Evolutionary conservation across 2,113 vertebrate genomes (phyloP).

Genomic region (Urocynchramus pylzowi): DNA sequence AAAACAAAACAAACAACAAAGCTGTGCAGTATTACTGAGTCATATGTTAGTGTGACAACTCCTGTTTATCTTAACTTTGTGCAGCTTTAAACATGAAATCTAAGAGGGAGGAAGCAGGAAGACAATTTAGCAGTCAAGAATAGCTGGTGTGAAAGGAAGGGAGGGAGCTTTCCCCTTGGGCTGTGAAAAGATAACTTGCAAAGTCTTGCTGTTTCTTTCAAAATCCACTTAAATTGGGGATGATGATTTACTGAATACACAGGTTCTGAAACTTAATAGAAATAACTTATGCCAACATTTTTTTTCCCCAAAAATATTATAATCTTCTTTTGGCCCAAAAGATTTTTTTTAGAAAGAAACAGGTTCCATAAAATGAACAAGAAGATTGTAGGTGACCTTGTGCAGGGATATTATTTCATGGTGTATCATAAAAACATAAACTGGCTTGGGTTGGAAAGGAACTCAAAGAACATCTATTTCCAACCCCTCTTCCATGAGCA

Average conservation of each 20-base stretch:
- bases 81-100: slow-evolving; percentile 40
- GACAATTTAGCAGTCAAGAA: slow-evolving; percentile 47
- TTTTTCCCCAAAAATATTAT: not conserved
- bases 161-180: slow-evolving; percentile 43
- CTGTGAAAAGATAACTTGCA: slow-evolving; percentile 24
- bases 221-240: not conserved
- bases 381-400: not conserved
- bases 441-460: not conserved
- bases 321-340: not conserved
- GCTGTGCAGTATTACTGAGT: not conserved
- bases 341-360: not conserved
- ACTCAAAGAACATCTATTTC: not conserved
- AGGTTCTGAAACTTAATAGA: not conserved
- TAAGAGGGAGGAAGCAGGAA: slow-evolving; percentile 58
- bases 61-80: slow-evolving; percentile 53
- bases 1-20: not conserved
- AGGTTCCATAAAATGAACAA: not conserved
- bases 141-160: slow-evolving; percentile 60
- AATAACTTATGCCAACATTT: not conserved
- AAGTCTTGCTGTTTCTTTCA: slow-evolving; percentile 5
- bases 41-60: slow-evolving; percentile 35
- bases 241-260: not conserved
- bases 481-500: not conserved
- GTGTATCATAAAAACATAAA: not conserved
- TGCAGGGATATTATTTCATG: not conserved